Conservation (phyloP, 2,797 vertebrate genomes). For the Cirrhinus molitorella region DNA sequence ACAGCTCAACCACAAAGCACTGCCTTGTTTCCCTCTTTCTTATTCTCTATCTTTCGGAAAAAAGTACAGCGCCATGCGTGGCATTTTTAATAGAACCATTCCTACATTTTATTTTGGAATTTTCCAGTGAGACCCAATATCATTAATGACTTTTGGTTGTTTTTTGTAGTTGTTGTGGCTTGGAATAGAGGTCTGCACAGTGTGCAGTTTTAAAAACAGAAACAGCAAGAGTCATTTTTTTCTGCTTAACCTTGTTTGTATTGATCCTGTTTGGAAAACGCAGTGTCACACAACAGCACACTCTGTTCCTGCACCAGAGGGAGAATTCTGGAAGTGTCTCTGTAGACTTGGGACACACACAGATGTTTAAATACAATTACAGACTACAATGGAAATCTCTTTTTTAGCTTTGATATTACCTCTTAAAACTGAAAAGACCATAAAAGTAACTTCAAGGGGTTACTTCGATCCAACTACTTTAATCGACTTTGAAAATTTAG, state of each 20-base stretch:
- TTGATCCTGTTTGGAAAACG: conserved; percentile 39
- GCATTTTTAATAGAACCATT: conserved; percentile 48
- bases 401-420: neutral
- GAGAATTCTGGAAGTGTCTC: neutral
- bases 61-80: conserved; percentile 17
- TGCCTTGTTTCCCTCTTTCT: conserved; percentile 22
- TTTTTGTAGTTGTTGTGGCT: conserved; percentile 48
- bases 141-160: conserved; percentile 39
- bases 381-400: conserved; percentile 22
- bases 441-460: neutral
- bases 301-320: neutral
- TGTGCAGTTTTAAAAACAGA: conserved; percentile 25
- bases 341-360: neutral
- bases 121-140: conserved; percentile 31
- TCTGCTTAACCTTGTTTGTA: conserved; percentile 31
- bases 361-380: conserved; percentile 37
- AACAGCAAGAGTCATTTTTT: neutral
- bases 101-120: conserved; percentile 38
- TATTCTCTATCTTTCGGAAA: conserved; percentile 22
- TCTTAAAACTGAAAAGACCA: neutral
- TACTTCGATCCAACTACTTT: no score
- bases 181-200: conserved; percentile 24
- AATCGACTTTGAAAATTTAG: no score
- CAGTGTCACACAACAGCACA: neutral
- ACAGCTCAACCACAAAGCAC: conserved; percentile 38